Evolutionary conservation across 2,888 invertebrate species (phyloP).

Genomic region (Meloe dianella): DNA sequence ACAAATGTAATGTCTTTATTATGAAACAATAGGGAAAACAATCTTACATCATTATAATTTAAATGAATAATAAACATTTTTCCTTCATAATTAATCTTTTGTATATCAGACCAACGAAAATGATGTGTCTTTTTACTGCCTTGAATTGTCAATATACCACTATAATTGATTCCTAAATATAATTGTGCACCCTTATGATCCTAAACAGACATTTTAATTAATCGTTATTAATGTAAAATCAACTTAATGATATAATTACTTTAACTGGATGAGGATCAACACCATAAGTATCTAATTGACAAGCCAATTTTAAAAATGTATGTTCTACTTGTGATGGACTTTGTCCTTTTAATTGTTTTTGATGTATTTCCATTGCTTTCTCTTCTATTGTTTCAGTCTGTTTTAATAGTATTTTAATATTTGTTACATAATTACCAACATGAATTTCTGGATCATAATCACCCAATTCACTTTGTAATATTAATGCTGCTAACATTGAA

Average conservation of each 20-base stretch:
- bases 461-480: slow-evolving; percentile 94
- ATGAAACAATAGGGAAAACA: too few species aligned
- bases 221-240: background rate
- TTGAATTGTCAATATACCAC: slow-evolving; percentile 94
- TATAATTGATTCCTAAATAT: slow-evolving; percentile 94
- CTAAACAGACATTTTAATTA: slow-evolving; percentile 58
- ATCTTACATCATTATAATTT: slow-evolving; percentile 87
- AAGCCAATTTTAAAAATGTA: slow-evolving; percentile 89
- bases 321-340: slow-evolving; percentile 87
- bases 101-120: slow-evolving; percentile 95
- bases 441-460: slow-evolving; percentile 91
- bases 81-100: slow-evolving; percentile 95
- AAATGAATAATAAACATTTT: slow-evolving; percentile 97
- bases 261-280: slow-evolving; percentile 98
- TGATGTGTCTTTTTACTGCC: slow-evolving; percentile 92
- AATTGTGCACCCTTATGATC: slow-evolving; percentile 92
- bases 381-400: slow-evolving; percentile 93
- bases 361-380: slow-evolving; percentile 91
- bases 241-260: slow-evolving; percentile 61
- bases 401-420: slow-evolving; percentile 88
- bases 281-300: slow-evolving; percentile 93
- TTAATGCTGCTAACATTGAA: slow-evolving; percentile 87
- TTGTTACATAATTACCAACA: slow-evolving; percentile 86
- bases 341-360: slow-evolving; percentile 84
- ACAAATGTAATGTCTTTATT: too few species aligned